Conservation (phyloP, 2,888 invertebrate species). For the Lepidochrysops patricia region DNA sequence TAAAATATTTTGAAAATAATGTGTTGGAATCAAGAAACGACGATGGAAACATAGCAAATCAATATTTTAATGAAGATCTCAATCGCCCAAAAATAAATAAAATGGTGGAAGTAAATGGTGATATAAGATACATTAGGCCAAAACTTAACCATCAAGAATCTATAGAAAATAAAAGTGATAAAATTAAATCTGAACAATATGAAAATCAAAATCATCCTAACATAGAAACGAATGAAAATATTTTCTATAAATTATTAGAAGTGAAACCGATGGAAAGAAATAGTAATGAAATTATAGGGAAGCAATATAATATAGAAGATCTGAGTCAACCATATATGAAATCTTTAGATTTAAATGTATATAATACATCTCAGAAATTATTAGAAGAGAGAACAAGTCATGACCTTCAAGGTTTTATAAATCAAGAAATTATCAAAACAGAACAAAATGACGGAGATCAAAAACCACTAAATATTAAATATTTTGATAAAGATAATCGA, state of each 20-base stretch:
- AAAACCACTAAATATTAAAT: no score
- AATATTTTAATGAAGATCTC: background rate
- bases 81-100: background rate
- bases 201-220: no score
- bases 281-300: background rate
- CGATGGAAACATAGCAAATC: background rate
- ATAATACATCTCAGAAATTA: background rate
- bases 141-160: background rate
- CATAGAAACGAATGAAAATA: no score
- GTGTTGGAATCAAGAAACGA: background rate
- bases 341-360: background rate
- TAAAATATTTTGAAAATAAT: background rate
- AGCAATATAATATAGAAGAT: background rate
- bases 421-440: background rate
- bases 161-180: background rate
- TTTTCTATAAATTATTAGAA: no score
- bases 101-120: background rate
- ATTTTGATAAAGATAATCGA: no score
- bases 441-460: background rate
- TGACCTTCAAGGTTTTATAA: background rate
- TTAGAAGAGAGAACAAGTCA: background rate
- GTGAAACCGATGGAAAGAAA: background rate
- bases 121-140: background rate
- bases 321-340: background rate
- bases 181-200: background rate